Evolutionary conservation across 2,797 vertebrate species (phyloP).

Genomic region (Malurus splendens): DNA sequence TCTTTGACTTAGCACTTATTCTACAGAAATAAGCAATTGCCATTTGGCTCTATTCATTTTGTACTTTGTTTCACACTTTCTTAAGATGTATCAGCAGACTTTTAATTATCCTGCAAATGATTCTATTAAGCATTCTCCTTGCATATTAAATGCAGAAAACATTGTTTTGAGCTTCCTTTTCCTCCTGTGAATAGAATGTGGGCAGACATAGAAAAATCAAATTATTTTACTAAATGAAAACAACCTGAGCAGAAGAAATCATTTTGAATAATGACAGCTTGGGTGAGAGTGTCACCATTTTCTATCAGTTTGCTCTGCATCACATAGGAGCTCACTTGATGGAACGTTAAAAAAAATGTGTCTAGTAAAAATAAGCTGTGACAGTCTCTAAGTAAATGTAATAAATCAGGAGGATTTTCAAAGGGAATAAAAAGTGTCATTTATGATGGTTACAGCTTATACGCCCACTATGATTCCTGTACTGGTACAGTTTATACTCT

Average conservation of each 20-base stretch:
- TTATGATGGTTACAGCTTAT: constrained; percentile 68
- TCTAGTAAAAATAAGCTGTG: constrained; percentile 70
- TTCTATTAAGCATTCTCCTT: constrained; percentile 67
- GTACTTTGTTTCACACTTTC: constrained; percentile 67
- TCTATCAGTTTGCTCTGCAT: constrained; percentile 60
- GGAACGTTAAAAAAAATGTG: constrained; percentile 56
- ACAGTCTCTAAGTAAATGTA: constrained; percentile 73
- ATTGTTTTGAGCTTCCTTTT: constrained; percentile 66
- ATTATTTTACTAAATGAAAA: constrained; percentile 70
- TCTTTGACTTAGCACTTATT: constrained; percentile 67
- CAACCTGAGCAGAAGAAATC: constrained; percentile 68
- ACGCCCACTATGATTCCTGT: constrained; percentile 63
- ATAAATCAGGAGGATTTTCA: constrained; percentile 72
- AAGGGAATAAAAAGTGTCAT: constrained; percentile 72
- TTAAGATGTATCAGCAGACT: constrained; percentile 63
- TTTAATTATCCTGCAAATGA: constrained; percentile 70
- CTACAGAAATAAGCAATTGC: constrained; percentile 65
- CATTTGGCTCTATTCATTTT: constrained; percentile 55
- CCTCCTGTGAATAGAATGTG: constrained; percentile 63
- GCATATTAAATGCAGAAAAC: constrained; percentile 69
- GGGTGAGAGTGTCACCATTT: constrained; percentile 66
- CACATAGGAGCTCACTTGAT: constrained; percentile 60
- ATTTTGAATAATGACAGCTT: constrained; percentile 65
- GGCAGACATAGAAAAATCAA: constrained; percentile 68
- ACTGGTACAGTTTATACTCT: constrained; percentile 65